phyloP scores from a whole-genome alignment of 2,888 invertebrate species.

The Zele albiditarsus region DNA sequence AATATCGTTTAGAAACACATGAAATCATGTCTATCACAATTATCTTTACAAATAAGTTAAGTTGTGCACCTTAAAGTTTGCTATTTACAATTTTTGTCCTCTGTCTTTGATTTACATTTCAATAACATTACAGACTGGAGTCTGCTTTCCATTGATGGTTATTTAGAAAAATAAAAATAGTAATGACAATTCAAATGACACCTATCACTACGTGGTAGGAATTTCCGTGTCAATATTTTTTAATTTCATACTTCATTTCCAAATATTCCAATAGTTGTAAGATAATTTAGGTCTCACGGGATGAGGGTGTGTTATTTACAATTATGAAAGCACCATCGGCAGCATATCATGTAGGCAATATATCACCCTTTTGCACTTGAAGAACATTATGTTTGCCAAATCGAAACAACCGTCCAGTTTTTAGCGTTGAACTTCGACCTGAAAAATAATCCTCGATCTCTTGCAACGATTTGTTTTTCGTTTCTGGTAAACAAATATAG shows the following conservation, averaged over 20 bases:
- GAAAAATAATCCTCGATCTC: conserved; percentile 83
- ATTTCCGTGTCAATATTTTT: not conserved
- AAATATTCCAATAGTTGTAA: no score
- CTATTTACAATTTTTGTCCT: conserved; percentile 35
- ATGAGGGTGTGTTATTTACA: not conserved
- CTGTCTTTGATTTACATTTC: not conserved
- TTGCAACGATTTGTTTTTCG: conserved; percentile 80
- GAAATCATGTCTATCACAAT: not conserved
- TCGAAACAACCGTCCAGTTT: conserved; percentile 57
- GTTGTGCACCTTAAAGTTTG: conserved; percentile 11
- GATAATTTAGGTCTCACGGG: not conserved
- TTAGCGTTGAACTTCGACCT: conserved; percentile 76
- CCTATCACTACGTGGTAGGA: not conserved
- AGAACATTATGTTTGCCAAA: conserved; percentile 56
- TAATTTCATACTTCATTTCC: not conserved
- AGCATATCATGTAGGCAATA: conserved; percentile 58
- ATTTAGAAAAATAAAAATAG: not conserved
- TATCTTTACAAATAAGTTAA: conserved; percentile 17
- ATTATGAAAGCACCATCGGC: not conserved
- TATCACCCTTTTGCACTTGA: conserved; percentile 61
- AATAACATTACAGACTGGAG: not conserved
- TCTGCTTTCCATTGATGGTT: not conserved
- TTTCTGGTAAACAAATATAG: conserved; percentile 80
- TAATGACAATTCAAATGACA: not conserved
- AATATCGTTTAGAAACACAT: conserved; percentile 9